Conservation (phyloP, 2,797 vertebrate species). For the Anguilla anguilla region DNA sequence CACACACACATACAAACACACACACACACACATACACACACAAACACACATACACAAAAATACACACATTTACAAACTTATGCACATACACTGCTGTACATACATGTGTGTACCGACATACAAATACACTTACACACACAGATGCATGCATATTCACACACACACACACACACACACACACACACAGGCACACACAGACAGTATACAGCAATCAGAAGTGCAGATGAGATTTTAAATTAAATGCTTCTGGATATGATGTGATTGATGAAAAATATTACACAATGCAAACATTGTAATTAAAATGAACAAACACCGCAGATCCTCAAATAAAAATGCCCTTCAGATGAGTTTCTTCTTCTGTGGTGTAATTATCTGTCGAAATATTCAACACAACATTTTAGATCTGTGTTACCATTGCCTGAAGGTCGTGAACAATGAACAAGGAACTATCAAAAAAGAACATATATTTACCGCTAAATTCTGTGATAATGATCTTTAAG, state of each 20-base stretch:
- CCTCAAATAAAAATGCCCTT: conserved; percentile 29
- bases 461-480: conserved; percentile 6
- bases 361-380: conserved; percentile 18
- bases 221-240: not conserved
- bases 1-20: not conserved
- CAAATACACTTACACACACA: not conserved
- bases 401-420: not conserved
- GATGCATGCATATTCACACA: not conserved
- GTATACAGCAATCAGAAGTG: not conserved
- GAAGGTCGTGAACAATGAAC: conserved; percentile 12
- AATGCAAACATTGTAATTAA: conserved; percentile 26
- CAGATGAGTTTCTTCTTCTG: conserved; percentile 11
- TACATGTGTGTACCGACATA: not conserved
- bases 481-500: conserved; percentile 1
- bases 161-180: not conserved
- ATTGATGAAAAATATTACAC: conserved; percentile 10
- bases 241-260: conserved; percentile 24
- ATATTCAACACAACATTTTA: conserved; percentile 12
- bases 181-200: not conserved
- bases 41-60: not conserved
- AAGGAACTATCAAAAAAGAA: conserved; percentile 6
- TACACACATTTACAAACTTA: not conserved
- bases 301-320: conserved; percentile 30
- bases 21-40: too few relatives aligned
- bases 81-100: not conserved